A percentile compares a stretch with the other conserved stretches of the same genome.
Evolutionary conservation across 2,888 invertebrate genomes (phyloP).

Genomic region (Ypsolopha scabrella): DNA sequence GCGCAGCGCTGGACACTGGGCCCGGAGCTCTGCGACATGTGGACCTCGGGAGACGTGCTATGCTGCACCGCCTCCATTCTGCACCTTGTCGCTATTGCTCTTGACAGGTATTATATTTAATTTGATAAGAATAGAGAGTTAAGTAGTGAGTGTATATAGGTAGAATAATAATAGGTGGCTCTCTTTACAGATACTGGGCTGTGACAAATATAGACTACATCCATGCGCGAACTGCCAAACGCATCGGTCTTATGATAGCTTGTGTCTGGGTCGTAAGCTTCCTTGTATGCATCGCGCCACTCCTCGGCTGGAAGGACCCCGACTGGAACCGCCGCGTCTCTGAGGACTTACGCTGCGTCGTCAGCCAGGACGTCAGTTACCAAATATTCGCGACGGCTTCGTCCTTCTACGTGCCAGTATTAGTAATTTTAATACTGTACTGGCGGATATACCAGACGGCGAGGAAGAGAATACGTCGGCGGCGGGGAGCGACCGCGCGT

Average conservation of each 20-base stretch:
- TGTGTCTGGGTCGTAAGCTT: conserved; percentile 88
- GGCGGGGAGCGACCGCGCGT: conserved; percentile 71
- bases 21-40: conserved; percentile 92
- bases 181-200: conserved; percentile 81
- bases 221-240: conserved; percentile 80
- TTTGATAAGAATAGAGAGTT: no score
- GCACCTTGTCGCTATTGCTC: conserved; percentile 84
- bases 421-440: conserved; percentile 89
- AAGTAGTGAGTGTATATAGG: no score
- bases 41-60: conserved; percentile 92
- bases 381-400: conserved; percentile 92
- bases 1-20: conserved; percentile 87
- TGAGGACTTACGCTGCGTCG: conserved; percentile 78
- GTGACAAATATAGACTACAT: conserved; percentile 93
- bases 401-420: conserved; percentile 91
- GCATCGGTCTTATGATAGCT: conserved; percentile 84
- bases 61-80: conserved; percentile 89
- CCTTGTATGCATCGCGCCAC: conserved; percentile 87
- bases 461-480: conserved; percentile 82
- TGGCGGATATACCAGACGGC: conserved; percentile 94
- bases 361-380: conserved; percentile 86
- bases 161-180: no score
- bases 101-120: conserved; percentile 86
- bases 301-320: conserved; percentile 85
- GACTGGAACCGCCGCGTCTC: conserved; percentile 69